Base-by-base conservation (phyloP, 2,797 vertebrate genomes). In the Pipistrellus pygmaeus region DNA sequence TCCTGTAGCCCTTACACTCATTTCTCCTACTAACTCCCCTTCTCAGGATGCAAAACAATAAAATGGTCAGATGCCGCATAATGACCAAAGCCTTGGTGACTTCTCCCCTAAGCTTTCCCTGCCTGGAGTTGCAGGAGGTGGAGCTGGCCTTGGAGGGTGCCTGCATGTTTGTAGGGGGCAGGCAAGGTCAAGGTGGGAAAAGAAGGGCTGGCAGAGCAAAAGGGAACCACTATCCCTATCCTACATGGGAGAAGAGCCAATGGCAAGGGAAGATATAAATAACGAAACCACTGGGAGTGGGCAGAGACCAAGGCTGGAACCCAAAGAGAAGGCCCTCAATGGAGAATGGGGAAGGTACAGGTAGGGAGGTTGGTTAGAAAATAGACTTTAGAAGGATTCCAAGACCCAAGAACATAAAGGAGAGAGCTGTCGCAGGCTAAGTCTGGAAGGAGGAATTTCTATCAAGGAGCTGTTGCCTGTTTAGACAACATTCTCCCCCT, bases 351-450 rank as follows among this genome's bases (percentile, higher is more conserved):
- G 44, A 81, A 88, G 35, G 14, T 20, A 4, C 18, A 82, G 27
- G n/a, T 21, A 60, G n/a, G 35, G 21, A 53, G 18, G 6, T 18
- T 48, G 69, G 32, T 68, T 55, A 44, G 53, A 72, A 57, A 72
- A 85, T 11, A 77, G 23, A 76, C 57, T 60, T 62, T 71, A 35
- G 25, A 82, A 71, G 23, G 76, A 57, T 84, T 88, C 23, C 55
- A 48, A 77, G 51, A 77, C 38, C 18, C 0, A 1, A 44, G 3
- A 41, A 20, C 17, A 0, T 6, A 20, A 55, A 5, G n/a, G 27
- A 64, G 10, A 88, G 48, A 76, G 27, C 57, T 83, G 17, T 20
- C 53, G 15, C 10, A 13, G 27, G 9, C 57, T 51, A 27, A 75
- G 9, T 83, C 76, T 85, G 25, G 57, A 85, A 83, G 71, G 12